Conservation (phyloP, 2,113 vertebrate species). For the Mormyrus iriodes region DNA sequence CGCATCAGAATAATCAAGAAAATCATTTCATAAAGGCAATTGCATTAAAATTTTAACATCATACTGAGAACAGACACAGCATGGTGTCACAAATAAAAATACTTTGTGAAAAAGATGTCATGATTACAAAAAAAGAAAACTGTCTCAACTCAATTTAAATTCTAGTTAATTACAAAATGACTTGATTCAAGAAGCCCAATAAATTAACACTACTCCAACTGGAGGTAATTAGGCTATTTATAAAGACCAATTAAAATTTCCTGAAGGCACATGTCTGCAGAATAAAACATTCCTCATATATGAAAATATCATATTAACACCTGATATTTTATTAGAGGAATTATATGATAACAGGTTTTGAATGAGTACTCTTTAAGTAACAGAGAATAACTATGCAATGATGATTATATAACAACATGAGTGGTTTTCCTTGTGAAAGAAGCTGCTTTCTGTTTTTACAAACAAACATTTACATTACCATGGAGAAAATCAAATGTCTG, state of each 20-base stretch:
- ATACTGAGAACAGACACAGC: neutral
- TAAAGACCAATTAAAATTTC: slow-evolving; percentile 12
- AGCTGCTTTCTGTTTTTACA: neutral
- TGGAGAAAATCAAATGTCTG: neutral
- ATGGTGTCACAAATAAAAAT: slow-evolving; percentile 2
- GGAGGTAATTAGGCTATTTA: slow-evolving; percentile 6
- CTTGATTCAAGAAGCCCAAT: slow-evolving; percentile 14
- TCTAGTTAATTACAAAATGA: slow-evolving; percentile 9
- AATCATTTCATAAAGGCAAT: neutral
- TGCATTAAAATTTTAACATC: neutral
- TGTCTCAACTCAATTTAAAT: slow-evolving; percentile 2
- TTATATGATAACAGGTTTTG: neutral
- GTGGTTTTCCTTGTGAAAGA: neutral
- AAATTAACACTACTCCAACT: slow-evolving; percentile 4
- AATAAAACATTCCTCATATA: neutral
- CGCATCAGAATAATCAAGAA: neutral
- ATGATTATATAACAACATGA: neutral
- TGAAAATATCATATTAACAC: slow-evolving; percentile 5
- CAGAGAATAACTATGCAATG: neutral
- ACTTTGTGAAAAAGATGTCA: neutral
- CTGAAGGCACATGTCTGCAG: neutral
- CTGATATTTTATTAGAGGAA: neutral
- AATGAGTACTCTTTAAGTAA: neutral
- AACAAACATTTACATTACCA: neutral
- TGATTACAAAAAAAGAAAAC: neutral